Conservation (phyloP, 2,113 vertebrate species). For the Butorides virescens region DNA sequence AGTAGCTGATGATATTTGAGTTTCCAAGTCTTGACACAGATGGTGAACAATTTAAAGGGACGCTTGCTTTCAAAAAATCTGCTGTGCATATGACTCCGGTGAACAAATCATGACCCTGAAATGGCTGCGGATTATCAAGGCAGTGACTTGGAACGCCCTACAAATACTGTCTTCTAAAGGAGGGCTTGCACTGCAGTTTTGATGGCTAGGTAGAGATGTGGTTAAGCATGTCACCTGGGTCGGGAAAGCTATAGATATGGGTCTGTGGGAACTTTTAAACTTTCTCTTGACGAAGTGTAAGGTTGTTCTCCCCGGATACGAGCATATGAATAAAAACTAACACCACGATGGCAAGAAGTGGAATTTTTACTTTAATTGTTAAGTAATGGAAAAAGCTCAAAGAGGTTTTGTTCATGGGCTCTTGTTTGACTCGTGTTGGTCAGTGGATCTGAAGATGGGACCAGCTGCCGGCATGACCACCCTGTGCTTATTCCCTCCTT, state of each 20-base stretch:
- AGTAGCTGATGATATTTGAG: background rate
- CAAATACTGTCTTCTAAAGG: background rate
- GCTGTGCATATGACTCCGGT: background rate
- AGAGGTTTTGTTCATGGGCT: background rate
- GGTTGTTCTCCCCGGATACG: background rate
- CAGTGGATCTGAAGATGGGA: background rate
- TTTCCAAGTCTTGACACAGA: background rate
- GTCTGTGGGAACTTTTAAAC: background rate
- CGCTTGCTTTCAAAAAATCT: background rate
- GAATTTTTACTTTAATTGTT: background rate
- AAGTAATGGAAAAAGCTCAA: background rate
- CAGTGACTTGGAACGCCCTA: background rate
- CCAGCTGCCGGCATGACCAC: background rate
- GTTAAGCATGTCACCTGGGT: background rate
- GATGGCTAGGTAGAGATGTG: rapidly evolving
- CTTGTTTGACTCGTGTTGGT: background rate
- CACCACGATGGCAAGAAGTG: background rate
- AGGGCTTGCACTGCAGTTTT: background rate
- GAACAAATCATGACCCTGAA: background rate
- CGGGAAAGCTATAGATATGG: background rate
- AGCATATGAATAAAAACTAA: rapidly evolving
- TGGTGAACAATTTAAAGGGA: background rate
- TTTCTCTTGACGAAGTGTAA: background rate
- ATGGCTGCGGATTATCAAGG: background rate
- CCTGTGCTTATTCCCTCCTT: background rate